Base-by-base conservation (phyloP, 2,113 vertebrate species). In the Salminus brasiliensis region DNA sequence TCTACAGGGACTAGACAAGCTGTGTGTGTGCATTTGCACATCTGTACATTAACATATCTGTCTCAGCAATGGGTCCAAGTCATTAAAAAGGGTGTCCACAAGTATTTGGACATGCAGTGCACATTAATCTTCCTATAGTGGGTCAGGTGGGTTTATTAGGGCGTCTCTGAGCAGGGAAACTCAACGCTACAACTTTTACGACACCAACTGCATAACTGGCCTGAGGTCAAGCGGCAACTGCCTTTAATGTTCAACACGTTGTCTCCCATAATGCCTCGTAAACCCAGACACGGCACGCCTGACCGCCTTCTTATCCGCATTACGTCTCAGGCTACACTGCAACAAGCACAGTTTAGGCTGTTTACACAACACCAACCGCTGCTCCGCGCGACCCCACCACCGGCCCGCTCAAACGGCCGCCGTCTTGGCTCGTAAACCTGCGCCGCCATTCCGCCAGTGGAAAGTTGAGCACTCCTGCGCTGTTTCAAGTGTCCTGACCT, bases 301-400 rank as follows among this genome's bases (percentile, higher is more conserved):
- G 47, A 23, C 13, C 32, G 69, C 29, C 47, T 34, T 30, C 18
- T 72, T 52, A 72, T 25, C 47, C 25, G 32, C 62, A 39, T 52
- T 34, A 72, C 18, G 18, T 7, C 52, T 52, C 15, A 23, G 1
- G 9, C 62, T 66, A 23, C 18, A 12, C 15, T 30, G 27, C 34
- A 25, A 7, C 30, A 23, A 62, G 47, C n/a, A n/a, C 57, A 21
- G 34, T 52, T 52, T n/a, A 45, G 21, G 12, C 55, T 49, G 67
- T 71, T 78, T 52, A 78, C 25, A 71, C 76, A 32, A 47, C 18
- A 21, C 36, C 43, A 59, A 69, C 34, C 29, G 63, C 23, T n/a
- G 75, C 7, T 7, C n/a, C 8, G 30, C 8, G 11, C 15, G 60
- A n/a, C 53, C 30, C 53, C 39, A 27, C 55, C n/a, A 21, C 18